A percentile compares a stretch with the other conserved stretches of the same genome.
Conservation (phyloP, 2,888 invertebrate genomes). For the Masnerella sp. region DNA sequence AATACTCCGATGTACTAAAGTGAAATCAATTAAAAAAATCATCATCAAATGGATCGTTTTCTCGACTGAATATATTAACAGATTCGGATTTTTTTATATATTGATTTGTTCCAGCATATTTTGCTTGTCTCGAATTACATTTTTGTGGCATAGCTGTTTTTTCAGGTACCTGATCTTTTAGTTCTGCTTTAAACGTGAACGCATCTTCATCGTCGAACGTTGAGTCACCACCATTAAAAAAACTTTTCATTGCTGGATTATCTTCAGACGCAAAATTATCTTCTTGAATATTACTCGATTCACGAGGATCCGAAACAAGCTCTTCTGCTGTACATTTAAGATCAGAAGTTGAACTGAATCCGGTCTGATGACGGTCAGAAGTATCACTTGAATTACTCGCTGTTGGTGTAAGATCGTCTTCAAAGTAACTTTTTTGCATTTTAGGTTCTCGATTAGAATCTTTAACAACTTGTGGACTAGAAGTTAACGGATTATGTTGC, state of each 20-base stretch:
- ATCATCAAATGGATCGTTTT: slow-evolving; percentile 92
- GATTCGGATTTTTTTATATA: slow-evolving; percentile 92
- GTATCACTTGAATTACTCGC: slow-evolving; percentile 72
- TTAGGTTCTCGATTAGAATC: slow-evolving; percentile 67
- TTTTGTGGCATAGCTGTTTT: slow-evolving; percentile 67
- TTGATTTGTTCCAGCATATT: slow-evolving; percentile 79
- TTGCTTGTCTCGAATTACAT: slow-evolving; percentile 74
- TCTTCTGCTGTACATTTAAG: slow-evolving; percentile 73
- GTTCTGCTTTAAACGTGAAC: slow-evolving; percentile 73
- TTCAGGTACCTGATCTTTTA: slow-evolving; percentile 73
- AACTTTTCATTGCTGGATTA: slow-evolving; percentile 66
- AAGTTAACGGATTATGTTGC: slow-evolving; percentile 63
- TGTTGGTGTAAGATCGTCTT: slow-evolving; percentile 81
- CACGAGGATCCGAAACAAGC: slow-evolving; percentile 64
- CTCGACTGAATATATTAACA: slow-evolving; percentile 91
- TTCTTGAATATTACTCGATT: slow-evolving; percentile 55
- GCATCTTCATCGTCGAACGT: slow-evolving; percentile 73
- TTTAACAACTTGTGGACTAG: slow-evolving; percentile 67
- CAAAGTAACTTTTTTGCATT: slow-evolving; percentile 75
- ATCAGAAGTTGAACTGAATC: slow-evolving; percentile 65
- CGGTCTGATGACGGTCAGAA: slow-evolving; percentile 68
- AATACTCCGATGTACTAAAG: slow-evolving; percentile 40
- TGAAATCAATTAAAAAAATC: slow-evolving; percentile 84
- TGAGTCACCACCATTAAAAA: slow-evolving; percentile 73
- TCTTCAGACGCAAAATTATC: slow-evolving; percentile 70